Evolutionary conservation across 2,797 vertebrate species (phyloP), one percentile per base, ranked within the genome.

Genomic region (Clarias fuscus): DNA sequence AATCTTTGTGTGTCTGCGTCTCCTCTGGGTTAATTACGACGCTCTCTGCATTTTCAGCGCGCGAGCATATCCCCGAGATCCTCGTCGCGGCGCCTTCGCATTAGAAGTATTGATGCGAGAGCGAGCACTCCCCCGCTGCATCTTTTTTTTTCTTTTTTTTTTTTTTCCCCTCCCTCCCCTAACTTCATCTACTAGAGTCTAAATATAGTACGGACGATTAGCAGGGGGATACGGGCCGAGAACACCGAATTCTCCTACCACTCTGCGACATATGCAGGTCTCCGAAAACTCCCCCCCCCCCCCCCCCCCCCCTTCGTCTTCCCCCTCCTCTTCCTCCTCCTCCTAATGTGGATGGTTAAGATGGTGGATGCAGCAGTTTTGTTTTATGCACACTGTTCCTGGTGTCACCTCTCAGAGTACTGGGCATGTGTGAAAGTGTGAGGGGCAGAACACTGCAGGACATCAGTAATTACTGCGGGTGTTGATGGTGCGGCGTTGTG

Each of bases 191-290:
- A 68, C 72, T 71, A 71, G 58, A 22, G 27, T 87, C 85, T 89
- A 90, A 88, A 90, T 88, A 89, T 89, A 90, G 88, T 82, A 70
- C 0, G 72, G 85, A 27, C 88, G 86, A 83, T 84, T 67, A 86
- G 75, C 72, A 85, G 64, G 84, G 78, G 82, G 84, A 86, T 85
- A 67, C 76, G 79, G 86, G 85, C 83, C 75, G 59, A 85, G 87
- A 88, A 58, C 61, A 72, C 20, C 80, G n/a, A 61, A 84, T 64
- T 83, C 80, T 86, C 82, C 14, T 48, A 75, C n/a, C 78, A 61
- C 68, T 78, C 77, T 43, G 84, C 79, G 86, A 82, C 87, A 79
- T 18, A 65, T 56, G 75, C 83, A 82, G 75, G 80, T 71, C 70
- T 83, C 77, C 10, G 30, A 30, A 30, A 30, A n/a, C n/a, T n/a